Evolutionary conservation across 1,140 invertebrate species (phyloP).

Genomic region (Drosophila sechellia): DNA sequence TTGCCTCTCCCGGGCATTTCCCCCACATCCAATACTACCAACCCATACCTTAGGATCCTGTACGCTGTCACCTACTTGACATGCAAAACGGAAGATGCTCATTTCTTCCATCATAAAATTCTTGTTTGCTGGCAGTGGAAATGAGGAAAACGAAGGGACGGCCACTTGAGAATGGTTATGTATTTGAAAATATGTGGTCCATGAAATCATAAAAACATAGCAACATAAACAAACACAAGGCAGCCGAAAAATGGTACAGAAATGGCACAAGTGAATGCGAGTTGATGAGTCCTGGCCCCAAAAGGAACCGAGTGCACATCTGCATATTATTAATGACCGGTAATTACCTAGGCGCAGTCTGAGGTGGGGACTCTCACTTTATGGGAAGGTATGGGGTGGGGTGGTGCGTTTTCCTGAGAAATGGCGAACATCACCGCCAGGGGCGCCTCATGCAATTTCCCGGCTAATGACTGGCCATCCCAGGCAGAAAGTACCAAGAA

Average conservation of each 20-base stretch:
- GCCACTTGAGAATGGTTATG: constrained; percentile 65
- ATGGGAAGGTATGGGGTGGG: neutral
- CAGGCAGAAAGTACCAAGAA: constrained; percentile 20
- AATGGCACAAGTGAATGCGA: constrained; percentile 60
- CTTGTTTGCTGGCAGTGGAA: constrained; percentile 27
- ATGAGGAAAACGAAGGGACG: constrained; percentile 31
- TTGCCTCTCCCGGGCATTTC: constrained; percentile 5
- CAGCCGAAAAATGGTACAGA: constrained; percentile 57
- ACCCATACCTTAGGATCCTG: constrained; percentile 23
- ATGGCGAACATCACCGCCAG: constrained; percentile 57
- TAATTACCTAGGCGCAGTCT: constrained; percentile 65
- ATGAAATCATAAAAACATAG: constrained; percentile 79
- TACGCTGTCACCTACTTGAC: constrained; percentile 54
- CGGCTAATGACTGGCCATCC: constrained; percentile 59
- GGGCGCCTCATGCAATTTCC: constrained; percentile 50
- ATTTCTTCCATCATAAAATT: constrained; percentile 67
- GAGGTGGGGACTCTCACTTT: constrained; percentile 15
- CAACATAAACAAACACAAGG: constrained; percentile 76
- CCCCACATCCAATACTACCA: constrained; percentile 17
- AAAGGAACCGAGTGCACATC: constrained; percentile 51
- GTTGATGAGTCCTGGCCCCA: constrained; percentile 11
- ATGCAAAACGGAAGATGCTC: constrained; percentile 51
- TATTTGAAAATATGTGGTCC: constrained; percentile 66
- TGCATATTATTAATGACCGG: constrained; percentile 82
- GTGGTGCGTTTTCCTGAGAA: constrained; percentile 29